A percentile compares a stretch with the other conserved stretches of the same genome.
Conservation (phyloP, 1,140 invertebrate genomes). For the Drosophila aff. region DNA sequence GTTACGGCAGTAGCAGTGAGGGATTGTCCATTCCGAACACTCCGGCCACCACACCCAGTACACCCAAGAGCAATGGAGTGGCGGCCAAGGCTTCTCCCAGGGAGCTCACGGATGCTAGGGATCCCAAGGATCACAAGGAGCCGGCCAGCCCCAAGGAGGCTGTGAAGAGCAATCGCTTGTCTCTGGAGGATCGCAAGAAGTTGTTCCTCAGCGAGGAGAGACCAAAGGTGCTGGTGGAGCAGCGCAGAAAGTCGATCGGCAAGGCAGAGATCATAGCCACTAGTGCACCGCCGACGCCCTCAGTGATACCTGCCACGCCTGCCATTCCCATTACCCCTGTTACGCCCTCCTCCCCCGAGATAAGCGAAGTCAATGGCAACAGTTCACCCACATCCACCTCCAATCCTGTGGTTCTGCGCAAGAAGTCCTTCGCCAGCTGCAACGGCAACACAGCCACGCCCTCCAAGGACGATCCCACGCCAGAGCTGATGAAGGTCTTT, state of each 20-base stretch:
- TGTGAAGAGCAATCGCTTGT: conserved; percentile 54
- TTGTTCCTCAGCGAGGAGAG: conserved; percentile 75
- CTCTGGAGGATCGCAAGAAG: conserved; percentile 75
- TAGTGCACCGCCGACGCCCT: conserved; percentile 15
- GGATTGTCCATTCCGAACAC: conserved; percentile 24
- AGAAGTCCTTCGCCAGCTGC: conserved; percentile 85
- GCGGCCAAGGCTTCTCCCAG: background rate
- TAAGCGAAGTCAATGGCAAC: conserved; percentile 37
- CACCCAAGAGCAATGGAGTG: conserved; percentile 36
- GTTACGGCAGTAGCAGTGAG: conserved; percentile 49
- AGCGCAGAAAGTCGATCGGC: conserved; percentile 69
- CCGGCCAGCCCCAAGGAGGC: conserved; percentile 13
- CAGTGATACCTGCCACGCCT: conserved; percentile 24
- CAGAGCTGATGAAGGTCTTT: conserved; percentile 92
- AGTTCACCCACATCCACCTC: conserved; percentile 25
- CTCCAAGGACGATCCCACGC: conserved; percentile 88
- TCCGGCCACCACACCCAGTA: conserved; percentile 30
- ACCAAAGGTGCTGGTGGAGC: conserved; percentile 54
- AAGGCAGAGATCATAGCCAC: conserved; percentile 32
- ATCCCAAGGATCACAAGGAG: background rate
- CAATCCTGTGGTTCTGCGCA: conserved; percentile 86
- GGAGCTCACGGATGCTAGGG: background rate
- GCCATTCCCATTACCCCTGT: conserved; percentile 18
- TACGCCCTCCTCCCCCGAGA: conserved; percentile 27
- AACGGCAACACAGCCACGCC: conserved; percentile 41